These are phyloP conservation scores for Aldrovandia affinis DNA, from an alignment of 2,797 vertebrate species.

Conservation along the genomic window DNA sequence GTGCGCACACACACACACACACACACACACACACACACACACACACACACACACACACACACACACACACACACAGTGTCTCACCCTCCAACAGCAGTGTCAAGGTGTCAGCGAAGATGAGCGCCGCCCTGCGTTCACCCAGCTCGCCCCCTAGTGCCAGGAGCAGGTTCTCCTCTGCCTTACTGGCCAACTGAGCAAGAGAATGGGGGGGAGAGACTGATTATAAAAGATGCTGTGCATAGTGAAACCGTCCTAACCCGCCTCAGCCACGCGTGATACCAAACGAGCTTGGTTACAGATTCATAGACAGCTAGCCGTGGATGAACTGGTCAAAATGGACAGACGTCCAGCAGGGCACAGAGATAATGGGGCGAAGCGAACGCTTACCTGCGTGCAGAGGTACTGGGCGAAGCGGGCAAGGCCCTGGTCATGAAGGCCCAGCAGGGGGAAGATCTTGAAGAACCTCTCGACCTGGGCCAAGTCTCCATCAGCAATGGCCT, in stretches of 20 bases:
- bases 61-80: constrained; percentile 19
- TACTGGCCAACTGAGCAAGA: constrained; percentile 83
- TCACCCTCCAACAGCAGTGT: constrained; percentile 94
- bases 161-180: constrained; percentile 92
- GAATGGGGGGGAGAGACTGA: neutral
- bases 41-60: neutral
- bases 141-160: constrained; percentile 87
- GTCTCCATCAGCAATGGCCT: constrained; percentile 86
- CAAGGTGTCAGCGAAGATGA: constrained; percentile 93
- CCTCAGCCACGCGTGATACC: too few relatives aligned
- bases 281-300: too few relatives aligned
- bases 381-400: constrained; percentile 89
- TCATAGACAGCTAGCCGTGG: too few relatives aligned
- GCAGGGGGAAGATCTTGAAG: constrained; percentile 97
- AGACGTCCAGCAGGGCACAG: too few relatives aligned
- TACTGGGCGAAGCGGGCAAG: constrained; percentile 92
- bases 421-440: constrained; percentile 95
- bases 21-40: neutral
- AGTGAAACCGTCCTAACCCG: too few relatives aligned
- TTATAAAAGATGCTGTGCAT: neutral
- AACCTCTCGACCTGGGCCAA: constrained; percentile 93
- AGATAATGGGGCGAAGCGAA: too few relatives aligned
- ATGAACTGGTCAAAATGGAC: too few relatives aligned
- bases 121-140: constrained; percentile 85
- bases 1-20: neutral